Evolutionary conservation across 2,888 invertebrate genomes (phyloP).

Genomic region (Ennomos erosarius): DNA sequence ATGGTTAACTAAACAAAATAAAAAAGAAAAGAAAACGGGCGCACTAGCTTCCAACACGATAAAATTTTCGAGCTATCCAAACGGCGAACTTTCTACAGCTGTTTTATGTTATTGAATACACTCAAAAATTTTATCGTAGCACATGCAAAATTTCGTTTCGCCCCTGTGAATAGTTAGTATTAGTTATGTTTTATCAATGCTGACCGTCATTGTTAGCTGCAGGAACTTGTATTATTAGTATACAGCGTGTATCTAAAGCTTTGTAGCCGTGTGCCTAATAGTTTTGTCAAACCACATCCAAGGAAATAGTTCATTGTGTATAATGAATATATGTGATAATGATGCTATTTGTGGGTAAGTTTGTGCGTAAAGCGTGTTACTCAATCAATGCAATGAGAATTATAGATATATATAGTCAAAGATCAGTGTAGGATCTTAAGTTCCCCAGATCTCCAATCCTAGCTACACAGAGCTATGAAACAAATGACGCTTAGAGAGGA

Average conservation of each 20-base stretch:
- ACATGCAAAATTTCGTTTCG: conserved; percentile 7
- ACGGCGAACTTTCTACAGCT: background rate
- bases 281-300: conserved; percentile 38
- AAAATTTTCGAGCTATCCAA: conserved; percentile 20
- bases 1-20: conserved; percentile 59
- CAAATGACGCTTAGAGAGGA: too few species aligned
- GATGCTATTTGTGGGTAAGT: too few species aligned
- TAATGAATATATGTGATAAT: too few species aligned
- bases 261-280: conserved; percentile 45
- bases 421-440: too few species aligned
- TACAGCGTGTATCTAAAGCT: conserved; percentile 43
- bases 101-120: background rate
- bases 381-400: too few species aligned
- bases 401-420: too few species aligned
- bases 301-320: conserved; percentile 5
- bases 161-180: conserved; percentile 9
- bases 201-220: conserved; percentile 15
- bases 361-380: too few species aligned
- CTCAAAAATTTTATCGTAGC: conserved; percentile 21
- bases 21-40: conserved; percentile 57
- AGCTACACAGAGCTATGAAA: too few species aligned
- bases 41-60: conserved; percentile 55
- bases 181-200: conserved; percentile 13
- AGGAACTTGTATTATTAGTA: conserved; percentile 26
- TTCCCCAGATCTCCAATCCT: too few species aligned